Conservation (phyloP, 2,888 invertebrate species). For the Leptarthrus brevirostris region DNA sequence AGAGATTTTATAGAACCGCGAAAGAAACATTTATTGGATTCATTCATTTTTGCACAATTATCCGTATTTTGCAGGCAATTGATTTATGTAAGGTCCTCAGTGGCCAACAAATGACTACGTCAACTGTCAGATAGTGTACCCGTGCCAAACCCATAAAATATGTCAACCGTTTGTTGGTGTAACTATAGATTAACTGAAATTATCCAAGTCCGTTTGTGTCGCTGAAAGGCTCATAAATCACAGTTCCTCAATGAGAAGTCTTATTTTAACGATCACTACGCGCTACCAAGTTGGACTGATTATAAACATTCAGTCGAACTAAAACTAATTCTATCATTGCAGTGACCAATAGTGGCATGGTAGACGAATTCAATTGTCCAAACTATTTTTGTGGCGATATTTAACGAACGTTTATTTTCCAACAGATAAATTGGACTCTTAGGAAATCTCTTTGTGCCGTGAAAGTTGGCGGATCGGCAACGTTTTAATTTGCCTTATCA, state of each 20-base stretch:
- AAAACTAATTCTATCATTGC: too few relatives aligned
- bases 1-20: conserved; percentile 7
- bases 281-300: background rate
- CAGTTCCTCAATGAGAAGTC: background rate
- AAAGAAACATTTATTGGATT: background rate
- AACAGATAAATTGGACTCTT: conserved; percentile 7
- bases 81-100: conserved; percentile 25
- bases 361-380: background rate
- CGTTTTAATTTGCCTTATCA: conserved; percentile 28
- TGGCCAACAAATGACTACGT: conserved; percentile 25
- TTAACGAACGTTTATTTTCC: conserved; percentile 13
- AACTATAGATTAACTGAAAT: conserved; percentile 17
- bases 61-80: background rate
- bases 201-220: conserved; percentile 25
- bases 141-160: conserved; percentile 27
- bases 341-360: too few relatives aligned
- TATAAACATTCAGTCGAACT: too few relatives aligned
- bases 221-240: conserved; percentile 17
- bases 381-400: background rate
- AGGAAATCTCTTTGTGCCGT: conserved; percentile 5
- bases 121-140: background rate
- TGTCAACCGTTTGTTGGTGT: conserved; percentile 2
- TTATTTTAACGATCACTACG: too few relatives aligned
- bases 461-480: conserved; percentile 9
- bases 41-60: background rate